Evolutionary conservation across 2,797 vertebrate species (phyloP), one percentile per base, ranked within the genome.

Genomic region (Lagodon rhomboides): DNA sequence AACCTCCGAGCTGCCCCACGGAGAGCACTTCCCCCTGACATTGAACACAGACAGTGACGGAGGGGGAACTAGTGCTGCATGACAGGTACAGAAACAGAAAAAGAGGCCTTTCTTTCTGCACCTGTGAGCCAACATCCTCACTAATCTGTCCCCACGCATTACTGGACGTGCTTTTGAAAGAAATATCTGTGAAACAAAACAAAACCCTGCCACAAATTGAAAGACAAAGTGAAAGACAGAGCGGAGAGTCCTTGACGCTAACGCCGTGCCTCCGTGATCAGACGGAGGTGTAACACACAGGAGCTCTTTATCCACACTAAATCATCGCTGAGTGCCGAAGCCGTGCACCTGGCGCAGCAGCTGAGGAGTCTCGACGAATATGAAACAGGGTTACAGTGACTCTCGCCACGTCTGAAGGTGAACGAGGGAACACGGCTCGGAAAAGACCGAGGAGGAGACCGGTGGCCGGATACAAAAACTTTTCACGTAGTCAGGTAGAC

Each of bases 1-100:
- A 75, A 77, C 73, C 62, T 71, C 69, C 0, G 73, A 23, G 68
- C 62, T 49, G 67, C 23, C 51, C 49, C 49, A 16, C 62, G 54
- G 75, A 78, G 56, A 70, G 63, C 71, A 79, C 75, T 88, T 87
- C 87, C 88, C 71, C 74, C 38, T 68, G 77, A 73, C 86, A 86
- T 23, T 71, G 73, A 84, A 51, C 76, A 38, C 23, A 22, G 63
- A 62, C 55, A 12, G 49, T 49, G 81, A 84, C 64, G 23, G 53
- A 84, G 44, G 43, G 68, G 59, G 79, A 71, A 51, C 17, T 17
- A 1, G 10, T 5, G 69, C 67, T n/a, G 61, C 53, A 10, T 73
- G 86, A n/a, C 71, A 81, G 79, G 54, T 75, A 72, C 3, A 63
- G 1, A 59, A 25, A 56, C 3, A 12, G 1, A 56, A 0, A 59